A percentile compares a stretch with the other conserved stretches of the same genome.
Conservation (phyloP, 1,140 invertebrate genomes). For the Harpegnathos saltator region DNA sequence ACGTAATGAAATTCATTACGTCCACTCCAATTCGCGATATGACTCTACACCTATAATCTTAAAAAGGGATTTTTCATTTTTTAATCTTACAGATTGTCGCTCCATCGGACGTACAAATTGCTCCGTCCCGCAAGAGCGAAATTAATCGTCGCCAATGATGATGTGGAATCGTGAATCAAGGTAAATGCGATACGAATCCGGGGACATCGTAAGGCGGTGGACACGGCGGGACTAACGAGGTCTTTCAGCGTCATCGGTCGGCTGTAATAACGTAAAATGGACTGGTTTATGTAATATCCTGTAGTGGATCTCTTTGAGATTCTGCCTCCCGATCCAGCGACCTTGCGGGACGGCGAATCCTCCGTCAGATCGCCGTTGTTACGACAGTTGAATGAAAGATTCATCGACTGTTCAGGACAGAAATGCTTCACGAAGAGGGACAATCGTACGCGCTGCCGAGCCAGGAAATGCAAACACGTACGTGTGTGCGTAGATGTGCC, state of each 20-base stretch:
- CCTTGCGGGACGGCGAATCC: constrained; percentile 50
- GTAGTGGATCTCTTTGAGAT: constrained; percentile 61
- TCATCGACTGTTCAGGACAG: constrained; percentile 70
- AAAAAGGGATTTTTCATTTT: constrained; percentile 1
- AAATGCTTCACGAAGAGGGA: constrained; percentile 60
- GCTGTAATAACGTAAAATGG: constrained; percentile 69
- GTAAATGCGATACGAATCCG: constrained; percentile 38
- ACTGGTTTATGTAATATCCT: constrained; percentile 73
- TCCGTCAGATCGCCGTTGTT: constrained; percentile 64
- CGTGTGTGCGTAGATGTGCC: background rate
- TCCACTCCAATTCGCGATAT: too few species aligned
- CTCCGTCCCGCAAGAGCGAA: constrained; percentile 4
- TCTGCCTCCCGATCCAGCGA: constrained; percentile 52
- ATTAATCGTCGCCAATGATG: constrained; percentile 57
- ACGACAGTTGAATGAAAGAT: constrained; percentile 75
- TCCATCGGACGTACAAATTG: constrained; percentile 21
- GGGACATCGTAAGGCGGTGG: background rate
- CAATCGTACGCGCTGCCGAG: constrained; percentile 59
- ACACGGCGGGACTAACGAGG: constrained; percentile 23
- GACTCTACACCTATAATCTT: background rate
- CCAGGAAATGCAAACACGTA: constrained; percentile 45
- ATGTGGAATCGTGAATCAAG: constrained; percentile 54
- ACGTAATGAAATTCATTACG: too few species aligned
- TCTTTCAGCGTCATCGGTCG: constrained; percentile 51
- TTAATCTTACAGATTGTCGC: too few species aligned